Evolutionary conservation across 1,140 invertebrate genomes (phyloP).

Genomic region (Lepidurus arcticus): DNA sequence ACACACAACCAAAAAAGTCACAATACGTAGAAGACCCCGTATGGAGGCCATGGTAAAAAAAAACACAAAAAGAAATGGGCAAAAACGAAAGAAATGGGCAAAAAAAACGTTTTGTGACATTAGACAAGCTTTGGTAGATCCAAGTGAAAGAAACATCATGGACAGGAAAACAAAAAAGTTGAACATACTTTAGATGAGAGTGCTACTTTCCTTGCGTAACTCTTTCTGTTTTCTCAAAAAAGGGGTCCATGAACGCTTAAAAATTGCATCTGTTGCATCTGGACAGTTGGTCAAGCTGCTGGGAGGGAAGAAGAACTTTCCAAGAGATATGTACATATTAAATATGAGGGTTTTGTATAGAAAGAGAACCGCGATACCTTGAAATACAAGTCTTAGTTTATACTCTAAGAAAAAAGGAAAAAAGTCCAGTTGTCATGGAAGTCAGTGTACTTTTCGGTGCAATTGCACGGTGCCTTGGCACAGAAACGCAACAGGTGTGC

Average conservation of each 20-base stretch:
- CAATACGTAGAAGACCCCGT: not conserved
- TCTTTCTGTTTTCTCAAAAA: not conserved
- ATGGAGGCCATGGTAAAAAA: conserved; percentile 5
- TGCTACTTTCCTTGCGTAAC: conserved; percentile 18
- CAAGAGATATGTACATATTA: conserved; percentile 1
- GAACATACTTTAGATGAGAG: not conserved
- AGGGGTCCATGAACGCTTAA: conserved; percentile 13
- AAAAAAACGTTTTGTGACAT: not conserved
- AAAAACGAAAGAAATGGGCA: not conserved
- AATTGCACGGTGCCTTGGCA: conserved; percentile 13
- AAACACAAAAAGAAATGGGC: not conserved
- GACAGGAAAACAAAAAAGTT: not conserved
- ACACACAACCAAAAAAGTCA: not conserved
- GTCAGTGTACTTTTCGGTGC: conserved; percentile 14
- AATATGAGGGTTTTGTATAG: not conserved
- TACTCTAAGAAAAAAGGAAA: not conserved
- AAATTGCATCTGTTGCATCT: not conserved
- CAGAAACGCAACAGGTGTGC: conserved; percentile 20
- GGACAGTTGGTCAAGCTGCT: not conserved
- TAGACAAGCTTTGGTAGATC: not conserved
- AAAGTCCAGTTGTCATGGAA: not conserved
- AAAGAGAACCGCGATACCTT: not conserved
- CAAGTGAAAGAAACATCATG: not conserved
- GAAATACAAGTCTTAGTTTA: conserved; percentile 12
- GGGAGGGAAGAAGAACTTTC: not conserved